Base-by-base conservation (phyloP, 1,140 invertebrate species). In the Phenacoccus solenopsis region DNA sequence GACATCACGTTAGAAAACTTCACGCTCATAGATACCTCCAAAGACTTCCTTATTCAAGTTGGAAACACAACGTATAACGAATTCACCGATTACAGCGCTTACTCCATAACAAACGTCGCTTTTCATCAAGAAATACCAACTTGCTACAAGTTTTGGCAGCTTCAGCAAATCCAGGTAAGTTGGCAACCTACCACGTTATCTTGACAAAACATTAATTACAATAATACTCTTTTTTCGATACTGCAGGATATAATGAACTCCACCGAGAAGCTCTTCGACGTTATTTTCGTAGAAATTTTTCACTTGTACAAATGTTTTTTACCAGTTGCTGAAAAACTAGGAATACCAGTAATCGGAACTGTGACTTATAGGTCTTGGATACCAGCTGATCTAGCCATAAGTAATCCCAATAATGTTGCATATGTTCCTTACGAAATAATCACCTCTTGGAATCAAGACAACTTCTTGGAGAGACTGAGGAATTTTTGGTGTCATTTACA, bases 1-100 rank as follows among this genome's bases (percentile, higher is more conserved):
- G 28, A 64, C 13, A 49, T 30, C 0, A 0, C 25, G 4, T 24
- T 22, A 20, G 21, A 35, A 27, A 72, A 70, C 20, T 71, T 59
- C 16, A 78, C 74, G 7, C 82, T 86, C 72, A 73, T 84, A 13
- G 72, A 69, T 21, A 38, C 75, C 3, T 71, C 68, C 3, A 5
- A 49, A 9, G 38, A 49, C 13, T 49, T 49, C 16, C 3, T 2
- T n/a, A 49, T 49, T 2, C 16, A 9, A n/a, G 38, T 49, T 9
- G 38, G 12, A 49, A 49, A 49, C 16, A 49, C 38, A 5, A 9
- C 38, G 5, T 49, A 49, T 49, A 16, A 49, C 16, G 5, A 49
- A 16, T 49, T 49, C 20, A 49, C 12, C 5, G 20, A 49, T 3
- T 49, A 16, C 2, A 49, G 38, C 16, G 13, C 38, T 49, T 49